Conservation (phyloP, 2,888 invertebrate genomes). For the Eristalinus aeneus region DNA sequence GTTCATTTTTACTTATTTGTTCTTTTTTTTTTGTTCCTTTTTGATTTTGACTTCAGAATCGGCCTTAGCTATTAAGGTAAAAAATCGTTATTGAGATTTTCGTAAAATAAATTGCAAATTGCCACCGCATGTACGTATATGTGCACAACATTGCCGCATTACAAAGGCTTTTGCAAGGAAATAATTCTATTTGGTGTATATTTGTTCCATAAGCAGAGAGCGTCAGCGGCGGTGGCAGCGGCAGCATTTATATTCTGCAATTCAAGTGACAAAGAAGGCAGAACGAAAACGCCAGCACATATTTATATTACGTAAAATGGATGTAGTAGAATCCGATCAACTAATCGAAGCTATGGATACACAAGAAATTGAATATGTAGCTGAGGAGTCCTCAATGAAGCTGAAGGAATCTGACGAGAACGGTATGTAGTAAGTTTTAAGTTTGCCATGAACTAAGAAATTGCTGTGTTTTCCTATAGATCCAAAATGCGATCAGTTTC, state of each 20-base stretch:
- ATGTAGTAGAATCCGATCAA: conserved; percentile 79
- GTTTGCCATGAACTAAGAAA: neutral
- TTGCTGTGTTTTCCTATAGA: conserved; percentile 58
- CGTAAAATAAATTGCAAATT: conserved; percentile 8
- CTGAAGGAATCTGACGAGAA: conserved; percentile 56
- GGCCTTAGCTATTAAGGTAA: conserved; percentile 32
- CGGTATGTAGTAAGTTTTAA: conserved; percentile 53
- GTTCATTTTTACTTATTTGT: conserved; percentile 28
- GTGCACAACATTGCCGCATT: conserved; percentile 30
- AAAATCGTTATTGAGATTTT: conserved; percentile 35
- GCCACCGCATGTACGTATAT: conserved; percentile 28
- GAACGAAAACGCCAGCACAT: conserved; percentile 53
- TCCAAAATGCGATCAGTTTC: conserved; percentile 79
- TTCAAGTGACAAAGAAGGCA: conserved; percentile 64
- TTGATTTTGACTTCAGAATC: conserved; percentile 40
- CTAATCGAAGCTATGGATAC: conserved; percentile 80
- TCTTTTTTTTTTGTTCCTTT: conserved; percentile 2
- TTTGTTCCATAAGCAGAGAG: conserved; percentile 50
- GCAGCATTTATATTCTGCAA: conserved; percentile 56
- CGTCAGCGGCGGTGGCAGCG: conserved; percentile 33
- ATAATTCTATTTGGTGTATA: conserved; percentile 14
- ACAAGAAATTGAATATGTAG: conserved; percentile 79
- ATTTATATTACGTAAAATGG: conserved; percentile 71
- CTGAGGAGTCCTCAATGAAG: conserved; percentile 64
- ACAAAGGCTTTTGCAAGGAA: conserved; percentile 10